These are phyloP conservation scores for Pipistrellus pygmaeus DNA, from an alignment of 2,797 vertebrate genomes.

Conservation along the genomic window DNA sequence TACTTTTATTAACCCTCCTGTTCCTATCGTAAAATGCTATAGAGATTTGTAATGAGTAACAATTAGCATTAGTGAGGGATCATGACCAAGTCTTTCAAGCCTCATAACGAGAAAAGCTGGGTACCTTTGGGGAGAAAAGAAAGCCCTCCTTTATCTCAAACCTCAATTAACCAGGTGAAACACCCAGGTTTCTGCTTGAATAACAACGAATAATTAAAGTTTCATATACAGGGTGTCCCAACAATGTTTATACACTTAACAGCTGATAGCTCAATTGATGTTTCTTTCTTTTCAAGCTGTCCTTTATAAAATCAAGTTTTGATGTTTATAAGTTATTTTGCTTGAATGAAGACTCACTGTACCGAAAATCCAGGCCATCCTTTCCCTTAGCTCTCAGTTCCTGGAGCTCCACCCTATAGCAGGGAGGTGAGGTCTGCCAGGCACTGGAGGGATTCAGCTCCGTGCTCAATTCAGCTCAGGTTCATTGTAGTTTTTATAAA, in stretches of 20 bases:
- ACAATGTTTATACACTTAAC: no score
- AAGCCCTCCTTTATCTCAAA: not conserved
- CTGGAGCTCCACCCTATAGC: not conserved
- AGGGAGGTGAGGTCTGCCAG: not conserved
- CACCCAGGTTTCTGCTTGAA: not conserved
- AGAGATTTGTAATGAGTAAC: not conserved
- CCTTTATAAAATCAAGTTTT: no score
- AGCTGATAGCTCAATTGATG: no score
- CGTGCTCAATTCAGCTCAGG: not conserved
- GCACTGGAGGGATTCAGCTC: not conserved
- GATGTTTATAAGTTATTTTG: no score
- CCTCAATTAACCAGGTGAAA: not conserved
- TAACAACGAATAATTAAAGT: slow-evolving; percentile 12
- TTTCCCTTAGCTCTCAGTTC: not conserved
- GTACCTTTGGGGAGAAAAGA: not conserved
- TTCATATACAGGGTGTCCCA: not conserved
- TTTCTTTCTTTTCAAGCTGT: no score
- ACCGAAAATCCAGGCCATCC: not conserved
- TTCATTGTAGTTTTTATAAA: not conserved
- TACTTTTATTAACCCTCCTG: not conserved
- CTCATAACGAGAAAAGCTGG: not conserved
- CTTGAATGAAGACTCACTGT: not conserved
- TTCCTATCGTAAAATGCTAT: not conserved
- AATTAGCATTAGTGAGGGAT: not conserved
- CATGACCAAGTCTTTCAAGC: not conserved